Base-by-base conservation (phyloP, 1,140 invertebrate genomes). In the Agrilus planipennis region DNA sequence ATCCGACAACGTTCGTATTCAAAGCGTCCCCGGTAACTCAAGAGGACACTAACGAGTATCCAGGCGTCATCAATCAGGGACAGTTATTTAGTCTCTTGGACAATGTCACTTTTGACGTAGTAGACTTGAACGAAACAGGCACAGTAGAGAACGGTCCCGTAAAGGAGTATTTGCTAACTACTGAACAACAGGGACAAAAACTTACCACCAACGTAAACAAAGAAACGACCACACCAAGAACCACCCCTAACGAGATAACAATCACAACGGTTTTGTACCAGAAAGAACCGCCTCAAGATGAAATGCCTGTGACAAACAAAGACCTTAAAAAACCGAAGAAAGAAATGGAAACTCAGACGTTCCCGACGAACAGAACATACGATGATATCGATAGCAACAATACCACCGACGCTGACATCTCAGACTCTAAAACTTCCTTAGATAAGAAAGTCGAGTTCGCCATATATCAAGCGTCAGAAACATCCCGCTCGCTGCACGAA, bases 31-130 rank as follows among this genome's bases (percentile, higher is more conserved):
- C 46, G 30, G 2, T 22, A 10, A 25, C 14, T 39, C 29, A 18
- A 12, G 50, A 44, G 22, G 44, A 46, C 32, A 28, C 27, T 12
- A 34, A 29, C 1, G 60, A 61, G 42, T 62, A 53, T 48, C 52
- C 57, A 0, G 54, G 55, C 39, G 59, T 52, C 15, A 62, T 61
- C 27, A 61, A 52, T 45, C 60, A 62, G 41, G 60, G 60, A 17
- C 60, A 62, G 45, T 41, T 62, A 11, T 63, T 61, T 42, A 56
- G 57, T 30, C 57, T 61, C 21, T 56, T 61, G n/a, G 57, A 58
- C 39, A 61, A 61, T 44, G 59, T 54, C 4, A 57, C 59, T 11
- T 60, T 58, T 35, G 60, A 62, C 31, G 53, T 62, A 14, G 57
- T 62, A 18, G 60, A 62, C 36, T 19, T 61, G 18, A 62, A 61